These are phyloP conservation scores for Meda fulgida DNA, from an alignment of 2,797 vertebrate species.

Conservation along the genomic window DNA sequence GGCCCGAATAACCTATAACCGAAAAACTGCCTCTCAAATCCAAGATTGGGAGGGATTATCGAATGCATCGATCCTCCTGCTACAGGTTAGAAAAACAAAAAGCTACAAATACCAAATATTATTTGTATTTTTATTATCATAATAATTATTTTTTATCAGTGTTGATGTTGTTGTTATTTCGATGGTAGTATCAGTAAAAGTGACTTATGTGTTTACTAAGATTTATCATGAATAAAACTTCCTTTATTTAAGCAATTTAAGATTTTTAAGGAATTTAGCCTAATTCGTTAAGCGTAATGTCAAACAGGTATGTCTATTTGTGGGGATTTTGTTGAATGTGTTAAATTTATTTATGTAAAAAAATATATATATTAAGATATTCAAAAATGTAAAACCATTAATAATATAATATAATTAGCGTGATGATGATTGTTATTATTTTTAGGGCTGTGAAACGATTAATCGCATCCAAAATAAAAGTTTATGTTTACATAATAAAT, in stretches of 20 bases:
- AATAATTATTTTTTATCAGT: neutral
- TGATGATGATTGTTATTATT: neutral
- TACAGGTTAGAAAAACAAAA: conserved; percentile 6
- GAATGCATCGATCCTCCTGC: conserved; percentile 77
- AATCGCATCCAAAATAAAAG: no score
- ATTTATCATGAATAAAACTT: neutral
- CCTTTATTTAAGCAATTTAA: neutral
- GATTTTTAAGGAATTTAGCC: neutral
- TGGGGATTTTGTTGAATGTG: neutral
- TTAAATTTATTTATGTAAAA: neutral
- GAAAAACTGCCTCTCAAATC: conserved; percentile 61
- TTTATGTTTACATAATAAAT: no score
- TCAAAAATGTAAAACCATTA: neutral
- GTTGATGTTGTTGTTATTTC: neutral
- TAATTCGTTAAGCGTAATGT: neutral
- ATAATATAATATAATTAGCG: neutral
- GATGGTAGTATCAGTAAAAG: neutral
- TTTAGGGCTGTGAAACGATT: no score
- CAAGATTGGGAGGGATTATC: conserved; percentile 69
- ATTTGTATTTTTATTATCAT: neutral
- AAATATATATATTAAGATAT: neutral
- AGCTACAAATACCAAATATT: neutral
- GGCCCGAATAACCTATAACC: conserved; percentile 72
- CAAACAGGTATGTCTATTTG: neutral
- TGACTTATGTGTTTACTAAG: neutral